Evolutionary conservation across 2,888 invertebrate genomes (phyloP).

Genomic region (Pandemis corylana): DNA sequence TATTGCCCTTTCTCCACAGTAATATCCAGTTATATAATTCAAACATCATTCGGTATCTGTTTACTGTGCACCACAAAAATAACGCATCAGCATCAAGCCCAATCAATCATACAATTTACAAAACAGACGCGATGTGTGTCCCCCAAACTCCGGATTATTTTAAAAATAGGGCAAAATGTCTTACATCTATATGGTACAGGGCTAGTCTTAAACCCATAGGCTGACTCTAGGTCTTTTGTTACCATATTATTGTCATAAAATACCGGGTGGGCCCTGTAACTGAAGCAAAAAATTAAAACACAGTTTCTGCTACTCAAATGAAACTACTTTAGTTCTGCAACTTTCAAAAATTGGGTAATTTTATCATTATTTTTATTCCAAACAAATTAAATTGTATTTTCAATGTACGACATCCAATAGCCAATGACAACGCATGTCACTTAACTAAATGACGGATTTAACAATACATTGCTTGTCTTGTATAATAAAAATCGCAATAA

Average conservation of each 20-base stretch:
- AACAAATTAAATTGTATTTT: too few relatives aligned
- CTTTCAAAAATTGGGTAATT: too few relatives aligned
- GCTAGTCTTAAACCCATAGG: slow-evolving; percentile 49
- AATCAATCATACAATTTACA: slow-evolving; percentile 19
- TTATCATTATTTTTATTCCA: too few relatives aligned
- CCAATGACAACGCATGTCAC: too few relatives aligned
- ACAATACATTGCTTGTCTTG: too few relatives aligned
- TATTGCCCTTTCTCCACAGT: not conserved
- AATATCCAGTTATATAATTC: not conserved
- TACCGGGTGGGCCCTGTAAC: not conserved
- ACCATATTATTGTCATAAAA: slow-evolving; percentile 26
- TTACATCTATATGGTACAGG: slow-evolving; percentile 65
- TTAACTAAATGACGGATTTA: too few relatives aligned
- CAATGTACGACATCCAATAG: too few relatives aligned
- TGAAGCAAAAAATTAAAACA: too few relatives aligned
- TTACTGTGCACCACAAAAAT: not conserved
- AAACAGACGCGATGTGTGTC: slow-evolving; percentile 41
- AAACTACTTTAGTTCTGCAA: too few relatives aligned
- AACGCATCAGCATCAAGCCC: not conserved
- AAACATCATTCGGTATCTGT: not conserved
- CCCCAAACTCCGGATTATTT: slow-evolving; percentile 73
- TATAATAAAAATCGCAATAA: too few relatives aligned
- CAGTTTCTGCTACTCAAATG: too few relatives aligned
- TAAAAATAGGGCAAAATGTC: slow-evolving; percentile 48
- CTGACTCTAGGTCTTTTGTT: slow-evolving; percentile 19